Evolutionary conservation across 2,888 invertebrate species (phyloP).

Genomic region (Adineta ricciae): DNA sequence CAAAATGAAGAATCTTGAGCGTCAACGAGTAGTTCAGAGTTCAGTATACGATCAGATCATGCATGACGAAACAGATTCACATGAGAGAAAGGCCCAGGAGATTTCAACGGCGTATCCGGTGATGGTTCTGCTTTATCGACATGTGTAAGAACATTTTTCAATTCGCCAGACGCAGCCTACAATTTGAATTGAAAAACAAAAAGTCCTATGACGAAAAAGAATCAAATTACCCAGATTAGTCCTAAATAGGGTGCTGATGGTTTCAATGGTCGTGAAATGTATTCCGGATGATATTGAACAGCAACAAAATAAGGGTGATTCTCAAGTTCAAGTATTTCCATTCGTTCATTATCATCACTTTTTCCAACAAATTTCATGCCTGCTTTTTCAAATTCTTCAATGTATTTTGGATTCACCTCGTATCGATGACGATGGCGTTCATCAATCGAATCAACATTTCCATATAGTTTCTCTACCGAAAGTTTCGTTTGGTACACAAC

Average conservation of each 20-base stretch:
- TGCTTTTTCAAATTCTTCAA: constrained; percentile 62
- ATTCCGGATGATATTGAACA: constrained; percentile 96
- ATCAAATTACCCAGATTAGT: constrained; percentile 61
- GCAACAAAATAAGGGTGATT: constrained; percentile 82
- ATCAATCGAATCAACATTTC: constrained; percentile 57
- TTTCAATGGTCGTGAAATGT: constrained; percentile 63
- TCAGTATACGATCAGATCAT: neutral
- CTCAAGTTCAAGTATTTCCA: constrained; percentile 82
- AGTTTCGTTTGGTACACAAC: neutral
- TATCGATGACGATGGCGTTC: constrained; percentile 93
- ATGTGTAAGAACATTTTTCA: neutral
- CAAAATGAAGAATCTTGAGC: neutral
- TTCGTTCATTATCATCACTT: constrained; percentile 70
- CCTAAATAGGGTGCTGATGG: constrained; percentile 93
- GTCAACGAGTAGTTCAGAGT: too few species aligned
- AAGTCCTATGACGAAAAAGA: neutral
- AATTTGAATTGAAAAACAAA: neutral
- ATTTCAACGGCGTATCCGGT: neutral
- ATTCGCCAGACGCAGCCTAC: neutral
- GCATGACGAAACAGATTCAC: neutral
- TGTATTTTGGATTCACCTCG: constrained; percentile 77
- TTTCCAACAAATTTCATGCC: constrained; percentile 76
- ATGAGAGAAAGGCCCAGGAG: neutral
- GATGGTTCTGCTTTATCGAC: neutral
- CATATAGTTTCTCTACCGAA: constrained; percentile 46